Evolutionary conservation across 2,113 vertebrate genomes (phyloP).

Genomic region (Phodopus roborovskii): DNA sequence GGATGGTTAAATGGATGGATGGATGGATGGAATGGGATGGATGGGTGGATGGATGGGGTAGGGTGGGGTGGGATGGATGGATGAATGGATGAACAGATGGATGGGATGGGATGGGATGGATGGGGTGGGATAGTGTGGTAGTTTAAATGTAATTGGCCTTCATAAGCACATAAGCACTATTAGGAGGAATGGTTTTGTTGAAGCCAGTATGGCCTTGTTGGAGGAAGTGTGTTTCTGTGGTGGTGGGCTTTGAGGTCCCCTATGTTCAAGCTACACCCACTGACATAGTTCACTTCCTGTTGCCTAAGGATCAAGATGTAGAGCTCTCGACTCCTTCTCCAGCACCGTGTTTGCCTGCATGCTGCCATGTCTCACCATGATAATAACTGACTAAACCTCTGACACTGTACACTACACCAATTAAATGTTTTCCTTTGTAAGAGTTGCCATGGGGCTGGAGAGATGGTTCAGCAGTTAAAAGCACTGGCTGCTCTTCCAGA

Average conservation of each 20-base stretch:
- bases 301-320: not conserved
- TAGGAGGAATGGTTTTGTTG: not conserved
- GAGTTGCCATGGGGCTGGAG: not conserved
- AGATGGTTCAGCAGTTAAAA: too few relatives aligned
- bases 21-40: not conserved
- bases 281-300: not conserved
- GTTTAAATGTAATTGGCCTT: not conserved
- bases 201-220: not conserved
- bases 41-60: not conserved
- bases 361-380: not conserved
- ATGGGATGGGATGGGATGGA: not conserved
- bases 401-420: not conserved
- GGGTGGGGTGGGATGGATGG: not conserved
- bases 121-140: not conserved
- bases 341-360: not conserved
- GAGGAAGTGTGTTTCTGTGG: not conserved
- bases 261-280: not conserved
- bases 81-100: too few relatives aligned
- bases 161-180: not conserved
- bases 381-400: not conserved
- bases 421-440: not conserved
- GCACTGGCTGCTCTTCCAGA: too few relatives aligned
- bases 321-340: not conserved
- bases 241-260: not conserved
- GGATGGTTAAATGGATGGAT: too few relatives aligned